Evolutionary conservation across 2,797 vertebrate species (phyloP), one percentile per base, ranked within the genome.

Genomic region (Atherinosoma microstoma): DNA sequence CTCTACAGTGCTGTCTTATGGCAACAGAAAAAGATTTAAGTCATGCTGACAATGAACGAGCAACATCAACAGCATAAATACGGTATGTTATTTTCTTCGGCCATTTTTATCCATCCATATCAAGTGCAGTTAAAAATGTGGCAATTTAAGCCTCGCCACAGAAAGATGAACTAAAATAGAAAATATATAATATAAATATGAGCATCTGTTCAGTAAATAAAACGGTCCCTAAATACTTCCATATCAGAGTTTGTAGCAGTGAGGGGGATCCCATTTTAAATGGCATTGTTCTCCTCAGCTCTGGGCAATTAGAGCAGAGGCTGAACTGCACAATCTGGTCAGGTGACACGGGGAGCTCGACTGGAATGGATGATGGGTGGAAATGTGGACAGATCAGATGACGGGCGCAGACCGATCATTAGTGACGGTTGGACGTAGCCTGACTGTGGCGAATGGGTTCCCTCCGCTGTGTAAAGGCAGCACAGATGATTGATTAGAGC

Each of bases 361-460:
- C 9, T 6, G 24, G 63, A 38, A 36, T 34, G 27, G 49, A 36
- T 32, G 35, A 54, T 16, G 38, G 32, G 70, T 24, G 42, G 57
- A 73, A 60, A 78, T 7, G 58, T 64, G 75, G 64, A 35, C 1
- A 1, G 69, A 65, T 95, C 94, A 95, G 83, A 99, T 95, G 68
- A 93, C 75, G 0, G 97, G 97, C 0, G 97, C 98, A 0, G 98
- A 99, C 85, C 98, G 96, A 89, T 99, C 98, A 1, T 99, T 98
- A 15, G 98, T 99, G 68, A 98, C 94, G 0, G 98, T 99, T 0
- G 97, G 97, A 75, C 97, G 96, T 82, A 99, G 96, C 60, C 97
- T 95, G 89, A 99, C 95, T 0, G 97, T 97, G 32, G 96, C 93
- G 72, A 99, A 99, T 18, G 98, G 98, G 80, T 99, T 99, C 77